Percentiles rank a stretch among this genome's conserved stretches.
Conservation (phyloP, 35 echinoderm and acorn worm species). For the Ophiothrix spiculata region DNA sequence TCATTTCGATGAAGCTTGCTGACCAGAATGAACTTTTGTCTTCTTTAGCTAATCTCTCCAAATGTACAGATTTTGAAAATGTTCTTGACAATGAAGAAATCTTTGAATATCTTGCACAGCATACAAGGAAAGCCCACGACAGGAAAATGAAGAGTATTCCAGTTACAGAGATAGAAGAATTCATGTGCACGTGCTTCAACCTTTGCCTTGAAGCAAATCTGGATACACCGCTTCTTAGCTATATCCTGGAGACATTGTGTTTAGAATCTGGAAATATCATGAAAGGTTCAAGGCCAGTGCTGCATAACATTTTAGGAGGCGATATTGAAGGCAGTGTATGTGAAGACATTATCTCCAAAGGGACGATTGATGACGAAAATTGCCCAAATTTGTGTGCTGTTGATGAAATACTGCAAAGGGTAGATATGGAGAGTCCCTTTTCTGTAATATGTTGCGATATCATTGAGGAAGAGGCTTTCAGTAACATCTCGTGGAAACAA, state of each 20-base stretch:
- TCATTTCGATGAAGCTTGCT: not conserved
- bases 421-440: not conserved
- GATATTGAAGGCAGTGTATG: constrained; percentile 12
- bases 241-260: not conserved
- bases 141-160: not conserved
- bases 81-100: not conserved
- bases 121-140: not conserved
- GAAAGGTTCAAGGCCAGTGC: not conserved
- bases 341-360: not conserved
- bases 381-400: not conserved
- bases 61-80: not conserved
- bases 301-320: not conserved
- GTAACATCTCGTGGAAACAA: not conserved
- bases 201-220: not conserved
- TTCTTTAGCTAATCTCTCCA: not conserved
- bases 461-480: constrained; percentile 6
- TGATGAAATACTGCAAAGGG: not conserved
- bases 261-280: not conserved
- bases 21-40: not conserved
- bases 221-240: not conserved
- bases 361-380: not conserved
- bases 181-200: not conserved
- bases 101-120: not conserved
- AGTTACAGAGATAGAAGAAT: not conserved
- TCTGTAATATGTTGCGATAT: constrained; percentile 22